Conservation (phyloP, 2,888 invertebrate genomes). For the Ophion costatus region DNA sequence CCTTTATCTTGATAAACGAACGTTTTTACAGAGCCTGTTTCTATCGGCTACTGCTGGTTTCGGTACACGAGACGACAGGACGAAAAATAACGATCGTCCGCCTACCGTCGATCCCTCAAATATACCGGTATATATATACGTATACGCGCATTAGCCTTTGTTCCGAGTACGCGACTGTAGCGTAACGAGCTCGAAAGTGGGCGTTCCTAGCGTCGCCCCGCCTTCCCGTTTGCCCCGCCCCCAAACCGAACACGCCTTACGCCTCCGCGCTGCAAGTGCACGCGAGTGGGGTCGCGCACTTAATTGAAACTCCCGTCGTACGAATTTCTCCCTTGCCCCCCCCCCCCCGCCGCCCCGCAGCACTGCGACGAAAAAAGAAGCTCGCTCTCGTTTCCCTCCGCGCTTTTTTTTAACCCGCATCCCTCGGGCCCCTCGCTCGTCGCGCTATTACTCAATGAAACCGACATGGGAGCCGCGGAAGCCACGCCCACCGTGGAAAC, state of each 20-base stretch:
- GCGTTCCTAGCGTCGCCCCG: slow-evolving; percentile 24
- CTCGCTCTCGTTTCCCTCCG: slow-evolving; percentile 27
- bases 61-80: not conserved
- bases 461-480: slow-evolving; percentile 27
- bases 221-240: slow-evolving; percentile 21
- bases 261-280: not conserved
- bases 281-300: not conserved
- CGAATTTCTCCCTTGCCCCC: slow-evolving; percentile 4
- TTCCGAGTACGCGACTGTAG: slow-evolving; percentile 24
- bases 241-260: not conserved
- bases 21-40: too few relatives aligned
- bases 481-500: slow-evolving; percentile 39
- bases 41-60: too few relatives aligned
- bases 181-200: slow-evolving; percentile 14
- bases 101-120: not conserved
- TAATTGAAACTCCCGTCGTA: slow-evolving; percentile 2
- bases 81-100: slow-evolving; percentile 5
- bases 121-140: not conserved
- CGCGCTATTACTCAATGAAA: slow-evolving; percentile 26
- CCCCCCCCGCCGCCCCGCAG: slow-evolving; percentile 29
- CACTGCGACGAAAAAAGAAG: slow-evolving; percentile 23
- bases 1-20: too few relatives aligned
- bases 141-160: slow-evolving; percentile 12
- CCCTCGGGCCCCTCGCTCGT: slow-evolving; percentile 1
- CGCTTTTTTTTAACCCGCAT: not conserved